These are phyloP conservation scores for Mantis religiosa DNA, from an alignment of 2,888 invertebrate species.

Conservation along the genomic window DNA sequence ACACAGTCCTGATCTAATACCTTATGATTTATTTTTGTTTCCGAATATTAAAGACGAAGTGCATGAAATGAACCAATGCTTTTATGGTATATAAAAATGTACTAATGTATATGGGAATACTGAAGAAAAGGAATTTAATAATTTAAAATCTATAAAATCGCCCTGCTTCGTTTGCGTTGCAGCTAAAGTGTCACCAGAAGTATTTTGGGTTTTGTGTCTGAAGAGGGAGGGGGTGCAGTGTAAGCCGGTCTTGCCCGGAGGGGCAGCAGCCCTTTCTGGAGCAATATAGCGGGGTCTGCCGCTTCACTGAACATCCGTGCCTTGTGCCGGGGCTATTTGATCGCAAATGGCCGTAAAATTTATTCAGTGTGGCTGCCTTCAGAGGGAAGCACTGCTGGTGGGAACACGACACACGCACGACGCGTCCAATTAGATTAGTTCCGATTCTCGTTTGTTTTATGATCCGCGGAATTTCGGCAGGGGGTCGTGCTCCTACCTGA, in stretches of 20 bases:
- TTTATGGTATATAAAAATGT: no score
- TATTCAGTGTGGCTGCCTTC: conserved; percentile 12
- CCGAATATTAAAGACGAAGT: no score
- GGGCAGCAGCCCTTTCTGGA: background rate
- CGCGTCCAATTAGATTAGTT: background rate
- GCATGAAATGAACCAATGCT: no score
- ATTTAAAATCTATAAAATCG: no score
- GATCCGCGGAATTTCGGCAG: background rate
- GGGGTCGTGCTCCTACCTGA: background rate
- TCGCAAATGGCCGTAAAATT: conserved; percentile 20
- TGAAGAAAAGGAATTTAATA: no score
- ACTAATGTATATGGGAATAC: no score
- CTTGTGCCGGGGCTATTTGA: background rate
- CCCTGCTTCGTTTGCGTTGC: no score
- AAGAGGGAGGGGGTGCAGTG: no score
- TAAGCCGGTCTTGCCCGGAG: background rate
- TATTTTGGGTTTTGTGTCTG: no score
- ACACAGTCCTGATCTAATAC: no score
- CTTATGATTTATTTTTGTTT: no score
- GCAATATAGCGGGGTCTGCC: background rate
- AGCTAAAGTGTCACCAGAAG: no score
- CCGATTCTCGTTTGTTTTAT: background rate
- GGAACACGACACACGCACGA: background rate
- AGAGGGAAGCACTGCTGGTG: background rate
- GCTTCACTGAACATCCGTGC: conserved; percentile 1